A percentile compares a stretch with the other conserved stretches of the same genome.
Evolutionary conservation across 2,113 vertebrate genomes (phyloP).

Genomic region (Myotis lucifugus): DNA sequence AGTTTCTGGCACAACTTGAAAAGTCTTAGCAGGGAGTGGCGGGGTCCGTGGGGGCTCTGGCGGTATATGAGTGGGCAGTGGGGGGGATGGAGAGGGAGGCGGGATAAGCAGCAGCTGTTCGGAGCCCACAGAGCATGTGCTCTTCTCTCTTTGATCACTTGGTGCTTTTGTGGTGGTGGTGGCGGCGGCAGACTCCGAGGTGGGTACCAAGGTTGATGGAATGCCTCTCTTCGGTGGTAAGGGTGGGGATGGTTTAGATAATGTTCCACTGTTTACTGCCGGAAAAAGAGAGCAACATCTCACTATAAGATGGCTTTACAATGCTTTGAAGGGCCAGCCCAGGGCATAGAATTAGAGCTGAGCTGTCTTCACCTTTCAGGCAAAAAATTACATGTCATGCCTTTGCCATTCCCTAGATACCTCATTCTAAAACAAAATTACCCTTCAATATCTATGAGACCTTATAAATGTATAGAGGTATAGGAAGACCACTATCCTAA

Average conservation of each 20-base stretch:
- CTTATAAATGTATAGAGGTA: neutral
- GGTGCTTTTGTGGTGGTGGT: slow-evolving; percentile 69
- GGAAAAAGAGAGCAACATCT: slow-evolving; percentile 63
- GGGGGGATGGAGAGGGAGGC: slow-evolving; percentile 67
- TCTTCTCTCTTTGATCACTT: slow-evolving; percentile 74
- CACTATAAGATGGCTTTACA: slow-evolving; percentile 7
- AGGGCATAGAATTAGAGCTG: slow-evolving; percentile 16
- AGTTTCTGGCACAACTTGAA: slow-evolving; percentile 62
- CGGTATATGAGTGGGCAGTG: slow-evolving; percentile 82
- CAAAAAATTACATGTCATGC: slow-evolving; percentile 12
- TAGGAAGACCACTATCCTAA: slow-evolving; percentile 4
- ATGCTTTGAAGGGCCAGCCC: neutral
- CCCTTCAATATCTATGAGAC: neutral
- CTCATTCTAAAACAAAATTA: slow-evolving; percentile 47
- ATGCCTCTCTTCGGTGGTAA: slow-evolving; percentile 94
- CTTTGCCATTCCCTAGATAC: slow-evolving; percentile 11
- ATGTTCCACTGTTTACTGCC: slow-evolving; percentile 86
- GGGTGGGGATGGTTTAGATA: slow-evolving; percentile 94
- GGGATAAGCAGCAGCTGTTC: slow-evolving; percentile 38
- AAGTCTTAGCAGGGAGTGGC: slow-evolving; percentile 63
- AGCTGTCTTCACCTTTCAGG: slow-evolving; percentile 25
- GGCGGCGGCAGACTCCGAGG: slow-evolving; percentile 76
- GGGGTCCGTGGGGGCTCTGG: slow-evolving; percentile 81
- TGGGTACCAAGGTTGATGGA: slow-evolving; percentile 84
- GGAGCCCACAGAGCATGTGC: neutral